phyloP scores from a whole-genome alignment of 30 jellyfish, hydroid and myxozoan species.

The Turritopsis dohrnii region DNA sequence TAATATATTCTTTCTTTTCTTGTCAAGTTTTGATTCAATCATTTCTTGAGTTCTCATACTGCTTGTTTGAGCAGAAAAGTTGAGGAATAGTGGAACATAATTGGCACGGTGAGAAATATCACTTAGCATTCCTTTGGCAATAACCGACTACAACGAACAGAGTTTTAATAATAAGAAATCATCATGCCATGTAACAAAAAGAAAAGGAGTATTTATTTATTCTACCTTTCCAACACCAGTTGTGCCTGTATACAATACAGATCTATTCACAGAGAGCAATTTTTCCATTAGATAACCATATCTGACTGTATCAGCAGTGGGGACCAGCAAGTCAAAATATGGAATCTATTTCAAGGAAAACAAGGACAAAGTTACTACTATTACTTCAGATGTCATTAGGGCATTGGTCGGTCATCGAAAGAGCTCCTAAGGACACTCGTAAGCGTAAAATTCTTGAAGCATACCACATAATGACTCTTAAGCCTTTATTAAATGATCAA shows the following conservation, averaged over 20 bases:
- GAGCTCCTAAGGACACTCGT: no score
- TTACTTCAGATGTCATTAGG: no score
- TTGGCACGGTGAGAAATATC: conserved; percentile 56
- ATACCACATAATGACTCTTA: no score
- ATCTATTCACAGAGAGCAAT: conserved; percentile 48
- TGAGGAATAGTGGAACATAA: conserved; percentile 84
- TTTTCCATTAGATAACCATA: conserved; percentile 76
- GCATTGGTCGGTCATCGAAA: no score
- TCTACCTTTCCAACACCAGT: conserved; percentile 96
- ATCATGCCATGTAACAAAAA: background rate
- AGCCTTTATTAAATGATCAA: no score
- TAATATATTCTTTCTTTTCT: conserved; percentile 77
- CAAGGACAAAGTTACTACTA: no score
- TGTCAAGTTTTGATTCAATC: conserved; percentile 85
- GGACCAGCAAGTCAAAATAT: conserved; percentile 70
- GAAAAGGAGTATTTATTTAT: conserved; percentile 26
- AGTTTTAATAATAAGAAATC: background rate
- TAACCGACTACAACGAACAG: conserved; percentile 61
- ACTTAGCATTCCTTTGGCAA: conserved; percentile 76
- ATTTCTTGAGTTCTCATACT: conserved; percentile 92
- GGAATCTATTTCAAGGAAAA: conserved; percentile 42
- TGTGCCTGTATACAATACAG: conserved; percentile 78
- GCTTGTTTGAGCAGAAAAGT: conserved; percentile 95
- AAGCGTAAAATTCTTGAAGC: no score
- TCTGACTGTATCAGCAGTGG: conserved; percentile 84